Percentiles rank a stretch among this genome's conserved stretches.
Evolutionary conservation across 1,140 invertebrate genomes (phyloP).

Genomic region (Lanistes nyassanus): DNA sequence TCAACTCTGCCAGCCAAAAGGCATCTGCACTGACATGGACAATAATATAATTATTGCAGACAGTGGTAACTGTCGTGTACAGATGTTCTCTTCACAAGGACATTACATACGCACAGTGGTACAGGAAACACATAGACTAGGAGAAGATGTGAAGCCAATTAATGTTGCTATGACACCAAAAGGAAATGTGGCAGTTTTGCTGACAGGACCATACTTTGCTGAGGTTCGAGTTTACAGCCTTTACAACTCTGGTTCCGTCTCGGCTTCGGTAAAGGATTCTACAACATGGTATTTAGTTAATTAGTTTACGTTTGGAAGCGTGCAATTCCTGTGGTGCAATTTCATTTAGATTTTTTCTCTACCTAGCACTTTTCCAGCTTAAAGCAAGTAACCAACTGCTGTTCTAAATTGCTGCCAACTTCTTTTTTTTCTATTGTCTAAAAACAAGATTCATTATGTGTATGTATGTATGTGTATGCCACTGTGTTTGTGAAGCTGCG

Average conservation of each 20-base stretch:
- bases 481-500: too few species aligned
- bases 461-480: too few species aligned
- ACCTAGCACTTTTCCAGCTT: too few species aligned
- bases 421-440: too few species aligned
- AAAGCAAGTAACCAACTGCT: too few species aligned
- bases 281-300: slow-evolving; percentile 22
- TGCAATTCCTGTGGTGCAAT: slow-evolving; percentile 1
- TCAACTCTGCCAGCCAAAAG: slow-evolving; percentile 94
- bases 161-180: slow-evolving; percentile 56
- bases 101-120: slow-evolving; percentile 42
- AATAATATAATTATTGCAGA: slow-evolving; percentile 98
- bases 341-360: neutral
- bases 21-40: slow-evolving; percentile 95
- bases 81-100: slow-evolving; percentile 80
- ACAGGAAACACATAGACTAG: slow-evolving; percentile 46
- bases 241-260: slow-evolving; percentile 75
- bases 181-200: slow-evolving; percentile 55
- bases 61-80: slow-evolving; percentile 96
- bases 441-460: too few species aligned
- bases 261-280: slow-evolving; percentile 21
- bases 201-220: slow-evolving; percentile 53
- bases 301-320: neutral
- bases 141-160: slow-evolving; percentile 48
- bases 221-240: slow-evolving; percentile 51
- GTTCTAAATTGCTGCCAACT: too few species aligned